Conservation (phyloP, 2,888 invertebrate genomes). For the Fragum fragum region DNA sequence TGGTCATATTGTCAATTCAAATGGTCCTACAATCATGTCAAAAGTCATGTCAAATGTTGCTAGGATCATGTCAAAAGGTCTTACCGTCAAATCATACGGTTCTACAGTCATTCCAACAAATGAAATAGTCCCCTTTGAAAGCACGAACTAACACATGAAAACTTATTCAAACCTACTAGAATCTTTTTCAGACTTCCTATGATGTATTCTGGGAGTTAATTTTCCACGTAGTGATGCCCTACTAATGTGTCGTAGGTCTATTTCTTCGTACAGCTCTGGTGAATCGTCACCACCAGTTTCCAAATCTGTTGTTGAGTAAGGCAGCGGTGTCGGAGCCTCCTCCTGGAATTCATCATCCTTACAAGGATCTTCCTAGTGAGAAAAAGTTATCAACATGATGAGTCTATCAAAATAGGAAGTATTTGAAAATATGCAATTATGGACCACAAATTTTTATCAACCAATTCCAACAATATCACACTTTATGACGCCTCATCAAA, state of each 20-base stretch:
- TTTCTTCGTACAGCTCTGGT: slow-evolving; percentile 52
- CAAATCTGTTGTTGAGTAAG: slow-evolving; percentile 40
- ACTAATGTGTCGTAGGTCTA: slow-evolving; percentile 55
- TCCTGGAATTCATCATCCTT: background rate
- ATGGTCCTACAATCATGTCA: no score
- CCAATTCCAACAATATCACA: no score
- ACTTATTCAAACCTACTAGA: background rate
- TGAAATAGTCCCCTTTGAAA: background rate
- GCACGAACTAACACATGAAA: background rate
- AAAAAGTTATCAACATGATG: no score
- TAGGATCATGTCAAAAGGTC: no score
- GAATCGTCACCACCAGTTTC: slow-evolving; percentile 27
- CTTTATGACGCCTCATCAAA: no score
- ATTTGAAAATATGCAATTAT: no score
- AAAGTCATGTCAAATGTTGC: no score
- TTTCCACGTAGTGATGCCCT: slow-evolving; percentile 44
- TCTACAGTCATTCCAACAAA: background rate
- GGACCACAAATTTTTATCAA: no score
- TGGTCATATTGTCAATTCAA: no score
- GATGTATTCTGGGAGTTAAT: slow-evolving; percentile 52
- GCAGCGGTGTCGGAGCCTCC: slow-evolving; percentile 17
- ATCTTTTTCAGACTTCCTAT: slow-evolving; percentile 16
- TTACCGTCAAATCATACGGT: no score
- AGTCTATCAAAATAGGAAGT: no score
- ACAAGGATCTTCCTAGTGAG: no score